Base-by-base conservation (phyloP, 2,797 vertebrate species). In the Phoeniculus purpureus region DNA sequence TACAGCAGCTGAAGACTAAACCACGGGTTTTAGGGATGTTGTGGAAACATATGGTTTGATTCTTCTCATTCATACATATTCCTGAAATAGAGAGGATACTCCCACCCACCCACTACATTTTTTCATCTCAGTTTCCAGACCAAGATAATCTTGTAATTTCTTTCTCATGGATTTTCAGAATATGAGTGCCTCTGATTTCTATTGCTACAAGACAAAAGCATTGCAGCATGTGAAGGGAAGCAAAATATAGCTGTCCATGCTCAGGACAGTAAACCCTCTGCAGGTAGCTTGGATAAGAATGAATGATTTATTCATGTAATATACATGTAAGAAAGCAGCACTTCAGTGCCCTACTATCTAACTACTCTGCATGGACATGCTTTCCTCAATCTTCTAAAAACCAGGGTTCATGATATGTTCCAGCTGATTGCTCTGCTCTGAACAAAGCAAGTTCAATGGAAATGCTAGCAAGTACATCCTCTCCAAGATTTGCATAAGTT, bases 381-480 rank as follows among this genome's bases (percentile, higher is more conserved):
- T 92, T 89, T 82, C 27, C 70, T 62, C 66, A 72, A 87, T 92
- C 62, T 66, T 73, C 76, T 59, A 75, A 89, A 54, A 64, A 81
- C 45, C 48, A 73, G 27, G 11, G 40, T 4, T 85, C 34, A 27
- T 70, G 84, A 83, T 54, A 87, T 81, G 81, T 81, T 81, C 86
- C 88, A 94, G 34, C 70, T 85, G 76, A 73, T 70, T 78, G 66
- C 64, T 78, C 1, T 9, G 22, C 45, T 84, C 59, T 75, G 76
- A 83, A 83, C 70, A 93, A 82, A 93, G 55, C 37, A 82, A 74
- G 55, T 47, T 66, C 66, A 70, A 64, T 56, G 29, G 76, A 89
- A 84, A 59, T 2, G 3, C 52, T 87, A 62, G 67, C 74, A 72
- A 85, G 31, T 34, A 77, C 47, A 18, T 87, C 75, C 73, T 78